Base-by-base conservation (phyloP, 2,888 invertebrate genomes). In the Cryptus viduatorius region DNA sequence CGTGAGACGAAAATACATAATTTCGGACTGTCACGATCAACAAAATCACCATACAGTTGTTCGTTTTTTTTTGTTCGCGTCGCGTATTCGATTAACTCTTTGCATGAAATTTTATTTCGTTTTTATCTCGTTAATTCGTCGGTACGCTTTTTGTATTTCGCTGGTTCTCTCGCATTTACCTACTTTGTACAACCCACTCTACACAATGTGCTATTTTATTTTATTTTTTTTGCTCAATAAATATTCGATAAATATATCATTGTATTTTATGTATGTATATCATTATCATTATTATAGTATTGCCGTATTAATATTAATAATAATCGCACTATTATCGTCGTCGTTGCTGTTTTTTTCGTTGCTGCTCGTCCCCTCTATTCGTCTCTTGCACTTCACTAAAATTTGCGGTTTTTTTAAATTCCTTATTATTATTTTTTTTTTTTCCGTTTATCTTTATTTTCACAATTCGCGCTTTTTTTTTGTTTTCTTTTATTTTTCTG, bases 161-260 rank as follows among this genome's bases (percentile, higher is more conserved):
- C 77, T 86, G 84, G 82, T 87, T 82, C 46, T 83, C 69, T 56
- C 77, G 67, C 71, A 79, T 88, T 88, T 89, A 89, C 84, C 91
- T 91, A 91, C 90, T 93, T 93, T 93, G 92, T 93, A 93, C 93
- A 93, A 92, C 87, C 67, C 89, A 88, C 90, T 86, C 92, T 92
- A 93, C 89, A 89, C 89, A 88, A 88, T 88, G 82, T 79, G 88
- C 89, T 90, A 90, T 67, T 67, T 67, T 88, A 88, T 80, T 67
- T 24, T 24, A 24, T 24, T 67, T 78, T 56, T 88, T 88, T 90
- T 90, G 89, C 90, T 91, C 89, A 91, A 92, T 92, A 92, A 92
- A 93, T 93, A 92, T 92, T 93, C 92, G 92, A 93, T 92, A 93
- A 93, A 93, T 93, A 93, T 92, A 91, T 92, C 90, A 91, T 91